Conservation (phyloP, 2,888 invertebrate species). For the Andrena trimmerana region DNA sequence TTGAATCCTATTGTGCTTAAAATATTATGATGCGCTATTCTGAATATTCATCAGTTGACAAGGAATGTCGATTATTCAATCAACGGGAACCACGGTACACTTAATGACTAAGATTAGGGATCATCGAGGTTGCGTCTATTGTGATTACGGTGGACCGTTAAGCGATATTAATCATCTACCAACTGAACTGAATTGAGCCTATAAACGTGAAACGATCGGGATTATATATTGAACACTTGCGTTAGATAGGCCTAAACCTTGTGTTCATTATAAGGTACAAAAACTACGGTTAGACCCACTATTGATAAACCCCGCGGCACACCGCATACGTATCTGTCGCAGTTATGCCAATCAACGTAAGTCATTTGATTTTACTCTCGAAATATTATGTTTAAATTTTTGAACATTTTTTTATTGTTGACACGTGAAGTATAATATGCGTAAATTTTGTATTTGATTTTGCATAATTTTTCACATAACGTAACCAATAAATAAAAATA, state of each 20-base stretch:
- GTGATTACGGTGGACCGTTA: constrained; percentile 53
- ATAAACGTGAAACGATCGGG: constrained; percentile 37
- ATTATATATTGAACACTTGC: constrained; percentile 20
- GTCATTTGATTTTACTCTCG: no score
- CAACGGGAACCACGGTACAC: constrained; percentile 39
- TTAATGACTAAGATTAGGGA: constrained; percentile 63
- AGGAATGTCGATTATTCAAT: constrained; percentile 51
- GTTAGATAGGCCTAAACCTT: constrained; percentile 20
- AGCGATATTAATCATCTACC: constrained; percentile 58
- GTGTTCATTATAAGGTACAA: neutral
- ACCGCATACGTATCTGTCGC: no score
- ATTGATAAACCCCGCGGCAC: no score
- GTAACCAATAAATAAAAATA: no score
- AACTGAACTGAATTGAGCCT: constrained; percentile 43
- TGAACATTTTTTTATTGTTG: no score
- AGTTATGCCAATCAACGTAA: no score
- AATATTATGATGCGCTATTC: constrained; percentile 25
- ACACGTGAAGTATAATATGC: no score
- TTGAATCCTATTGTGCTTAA: neutral
- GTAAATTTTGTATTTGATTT: no score
- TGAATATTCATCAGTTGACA: constrained; percentile 25
- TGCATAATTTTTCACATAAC: no score
- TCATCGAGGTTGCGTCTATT: constrained; percentile 50
- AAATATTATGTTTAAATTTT: no score
- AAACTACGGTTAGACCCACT: no score